Conservation (phyloP, 2,113 vertebrate genomes). For the Nothoprocta pentlandii region DNA sequence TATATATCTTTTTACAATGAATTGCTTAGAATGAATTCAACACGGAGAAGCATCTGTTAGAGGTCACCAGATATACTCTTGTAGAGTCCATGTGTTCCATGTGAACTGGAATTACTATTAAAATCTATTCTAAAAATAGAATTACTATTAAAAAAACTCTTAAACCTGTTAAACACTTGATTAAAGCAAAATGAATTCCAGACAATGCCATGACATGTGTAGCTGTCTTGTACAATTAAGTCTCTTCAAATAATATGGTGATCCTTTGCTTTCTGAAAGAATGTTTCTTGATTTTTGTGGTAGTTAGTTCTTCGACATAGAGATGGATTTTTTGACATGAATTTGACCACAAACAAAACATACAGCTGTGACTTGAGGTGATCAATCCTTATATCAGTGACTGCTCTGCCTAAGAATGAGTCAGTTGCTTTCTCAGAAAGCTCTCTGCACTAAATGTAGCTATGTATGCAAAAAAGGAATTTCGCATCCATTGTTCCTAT, state of each 20-base stretch:
- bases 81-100: background rate
- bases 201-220: background rate
- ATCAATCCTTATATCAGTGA: background rate
- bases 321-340: background rate
- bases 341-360: background rate
- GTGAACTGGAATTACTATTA: background rate
- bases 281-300: background rate
- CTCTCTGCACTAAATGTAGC: background rate
- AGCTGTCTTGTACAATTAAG: background rate
- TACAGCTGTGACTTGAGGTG: background rate
- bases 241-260: background rate
- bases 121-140: background rate
- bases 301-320: background rate
- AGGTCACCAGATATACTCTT: background rate
- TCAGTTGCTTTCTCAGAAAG: background rate
- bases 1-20: background rate
- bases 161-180: background rate
- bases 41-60: background rate
- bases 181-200: background rate
- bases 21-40: background rate
- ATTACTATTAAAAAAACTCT: background rate
- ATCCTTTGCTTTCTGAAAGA: background rate
- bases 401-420: background rate
- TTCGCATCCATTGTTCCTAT: accelerated
- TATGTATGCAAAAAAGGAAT: background rate